These are phyloP conservation scores for Etheostoma nigrum DNA, from an alignment of 2,797 vertebrate genomes.

Conservation along the genomic window DNA sequence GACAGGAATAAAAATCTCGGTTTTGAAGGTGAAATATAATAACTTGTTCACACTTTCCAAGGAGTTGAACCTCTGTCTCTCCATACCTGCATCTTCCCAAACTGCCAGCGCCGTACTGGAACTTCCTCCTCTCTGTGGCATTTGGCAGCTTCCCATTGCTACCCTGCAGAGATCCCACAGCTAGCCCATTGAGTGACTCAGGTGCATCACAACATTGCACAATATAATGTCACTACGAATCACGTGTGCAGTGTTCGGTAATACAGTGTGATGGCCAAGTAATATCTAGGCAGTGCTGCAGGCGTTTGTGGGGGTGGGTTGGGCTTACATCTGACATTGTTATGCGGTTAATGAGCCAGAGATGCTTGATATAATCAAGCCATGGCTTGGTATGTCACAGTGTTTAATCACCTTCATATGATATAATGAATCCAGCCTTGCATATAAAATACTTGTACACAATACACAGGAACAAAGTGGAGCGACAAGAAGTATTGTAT, in stretches of 20 bases:
- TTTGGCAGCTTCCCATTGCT: conserved; percentile 33
- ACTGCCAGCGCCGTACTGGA: conserved; percentile 15
- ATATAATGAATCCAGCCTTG: conserved; percentile 10
- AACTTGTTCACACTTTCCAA: conserved; percentile 23
- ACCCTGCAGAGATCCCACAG: conserved; percentile 40
- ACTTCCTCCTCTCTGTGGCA: conserved; percentile 35
- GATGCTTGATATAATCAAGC: conserved; percentile 42
- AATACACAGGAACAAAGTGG: background rate
- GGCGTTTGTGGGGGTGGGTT: background rate
- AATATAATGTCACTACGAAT: conserved; percentile 50
- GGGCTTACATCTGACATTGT: conserved; percentile 24
- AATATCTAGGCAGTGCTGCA: conserved; percentile 22
- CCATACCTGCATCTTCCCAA: conserved; percentile 17
- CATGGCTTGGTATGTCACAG: conserved; percentile 9
- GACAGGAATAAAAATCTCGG: conserved; percentile 3
- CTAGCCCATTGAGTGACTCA: conserved; percentile 53
- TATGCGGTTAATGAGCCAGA: conserved; percentile 22
- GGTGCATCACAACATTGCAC: conserved; percentile 43
- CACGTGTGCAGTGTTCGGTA: conserved; percentile 16
- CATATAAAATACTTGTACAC: too few species aligned
- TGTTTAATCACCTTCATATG: conserved; percentile 19
- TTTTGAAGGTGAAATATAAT: conserved; percentile 66
- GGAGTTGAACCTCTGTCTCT: conserved; percentile 21
- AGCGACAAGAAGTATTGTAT: conserved; percentile 11
- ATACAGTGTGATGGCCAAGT: conserved; percentile 18